Evolutionary conservation across 2,888 invertebrate genomes (phyloP), one percentile per base, ranked within the genome.

Genomic region (Pammene aurita): DNA sequence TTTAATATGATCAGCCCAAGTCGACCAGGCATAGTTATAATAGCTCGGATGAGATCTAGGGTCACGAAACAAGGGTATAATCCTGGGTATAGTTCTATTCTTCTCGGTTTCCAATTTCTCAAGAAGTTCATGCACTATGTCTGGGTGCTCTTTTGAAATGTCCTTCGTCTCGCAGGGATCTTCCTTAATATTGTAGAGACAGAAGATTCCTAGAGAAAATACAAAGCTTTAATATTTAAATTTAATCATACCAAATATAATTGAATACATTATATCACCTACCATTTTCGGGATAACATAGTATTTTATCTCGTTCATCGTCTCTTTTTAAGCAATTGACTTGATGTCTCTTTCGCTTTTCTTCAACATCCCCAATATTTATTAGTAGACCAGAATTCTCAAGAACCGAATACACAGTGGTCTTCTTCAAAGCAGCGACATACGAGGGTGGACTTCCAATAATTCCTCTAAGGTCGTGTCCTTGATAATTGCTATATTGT

Each of bases 281-380:
- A 90, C 90, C 83, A 42, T 82, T 81, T 48, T 73, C 71, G 42
- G 91, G 85, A 72, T 78, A 78, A 73, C 92, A 90, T 41, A 80
- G 71, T 11, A 71, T 34, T 18, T 46, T 63, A 18, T 75, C 69
- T 48, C 66, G 55, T 38, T 62, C 48, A 5, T 54, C 38, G 7
- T 64, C 69, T 35, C 72, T 68, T 46, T 66, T 34, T 18, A 71
- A 67, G 71, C 89, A 91, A 42, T 65, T 41, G 35, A 89, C 71
- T 76, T 75, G 81, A 10, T 82, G 75, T 56, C 80, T 71, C 2
- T 84, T 77, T 75, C 87, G 80, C 11, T 84, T 56, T 66, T 72
- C 70, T 66, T 72, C 70, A 10, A 75, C 72, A 42, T 81, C 72
- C 0, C 77, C 71, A 7, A 77, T 72, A 44, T 78, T 69, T 58